Conservation (phyloP, 2,888 invertebrate genomes). For the Autographa gamma region DNA sequence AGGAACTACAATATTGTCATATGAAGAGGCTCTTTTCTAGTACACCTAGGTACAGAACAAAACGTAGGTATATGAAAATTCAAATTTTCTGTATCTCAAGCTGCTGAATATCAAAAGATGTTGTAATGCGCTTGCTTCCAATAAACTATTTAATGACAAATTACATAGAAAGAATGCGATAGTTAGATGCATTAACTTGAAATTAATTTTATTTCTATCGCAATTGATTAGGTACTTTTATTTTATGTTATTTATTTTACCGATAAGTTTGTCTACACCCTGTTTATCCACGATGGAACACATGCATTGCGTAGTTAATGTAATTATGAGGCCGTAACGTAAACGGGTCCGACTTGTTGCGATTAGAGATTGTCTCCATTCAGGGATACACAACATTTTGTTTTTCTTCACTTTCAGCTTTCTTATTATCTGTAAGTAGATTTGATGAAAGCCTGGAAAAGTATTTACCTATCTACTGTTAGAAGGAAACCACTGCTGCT, state of each 20-base stretch:
- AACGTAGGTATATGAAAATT: too few relatives aligned
- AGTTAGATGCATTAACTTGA: too few relatives aligned
- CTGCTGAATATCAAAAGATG: too few relatives aligned
- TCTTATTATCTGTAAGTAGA: too few relatives aligned
- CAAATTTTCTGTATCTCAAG: not conserved
- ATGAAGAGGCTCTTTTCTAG: not conserved
- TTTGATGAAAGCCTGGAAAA: too few relatives aligned
- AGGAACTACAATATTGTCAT: not conserved
- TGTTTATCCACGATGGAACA: constrained; percentile 73
- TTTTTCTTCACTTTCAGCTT: not conserved
- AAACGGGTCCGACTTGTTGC: constrained; percentile 86
- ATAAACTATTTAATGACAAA: too few relatives aligned
- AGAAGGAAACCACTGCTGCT: too few relatives aligned
- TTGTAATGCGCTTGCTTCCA: too few relatives aligned
- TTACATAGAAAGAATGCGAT: too few relatives aligned
- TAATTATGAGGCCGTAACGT: constrained; percentile 87
- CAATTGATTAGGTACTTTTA: not conserved
- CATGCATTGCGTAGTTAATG: constrained; percentile 87
- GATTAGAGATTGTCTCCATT: constrained; percentile 81
- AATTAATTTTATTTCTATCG: too few relatives aligned
- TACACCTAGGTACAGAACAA: not conserved
- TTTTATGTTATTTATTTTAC: not conserved
- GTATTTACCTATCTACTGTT: too few relatives aligned
- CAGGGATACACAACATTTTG: constrained; percentile 74
- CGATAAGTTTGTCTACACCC: constrained; percentile 56